phyloP scores from a whole-genome alignment of 2,888 invertebrate genomes.

The Noctua janthina region DNA sequence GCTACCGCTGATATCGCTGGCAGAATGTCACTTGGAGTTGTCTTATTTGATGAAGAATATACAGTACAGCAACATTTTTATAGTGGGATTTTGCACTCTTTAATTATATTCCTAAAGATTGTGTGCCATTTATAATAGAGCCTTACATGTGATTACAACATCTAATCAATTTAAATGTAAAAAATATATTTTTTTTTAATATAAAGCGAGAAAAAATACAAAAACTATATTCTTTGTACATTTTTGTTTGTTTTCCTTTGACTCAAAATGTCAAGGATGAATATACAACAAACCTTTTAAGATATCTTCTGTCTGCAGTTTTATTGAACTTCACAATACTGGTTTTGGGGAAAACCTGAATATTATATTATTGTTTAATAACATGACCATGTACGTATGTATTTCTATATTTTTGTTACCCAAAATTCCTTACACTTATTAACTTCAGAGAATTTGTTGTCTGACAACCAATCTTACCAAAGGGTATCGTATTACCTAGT shows the following conservation, averaged over 20 bases:
- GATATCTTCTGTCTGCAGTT: conserved; percentile 6
- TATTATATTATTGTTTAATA: background rate
- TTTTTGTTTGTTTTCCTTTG: conserved; percentile 18
- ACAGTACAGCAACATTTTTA: no score
- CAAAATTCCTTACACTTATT: background rate
- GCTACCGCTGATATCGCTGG: no score
- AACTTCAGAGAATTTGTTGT: background rate
- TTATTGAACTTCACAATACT: background rate
- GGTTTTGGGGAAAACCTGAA: conserved; percentile 30
- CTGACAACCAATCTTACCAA: no score
- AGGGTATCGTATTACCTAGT: no score
- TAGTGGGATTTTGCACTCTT: background rate
- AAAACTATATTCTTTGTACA: background rate
- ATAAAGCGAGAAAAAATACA: background rate
- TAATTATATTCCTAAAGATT: no score
- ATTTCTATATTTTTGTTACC: background rate
- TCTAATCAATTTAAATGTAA: background rate
- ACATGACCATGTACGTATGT: background rate
- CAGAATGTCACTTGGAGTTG: background rate
- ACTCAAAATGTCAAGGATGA: conserved; percentile 35
- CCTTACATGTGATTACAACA: background rate
- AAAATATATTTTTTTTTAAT: background rate
- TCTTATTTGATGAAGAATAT: background rate
- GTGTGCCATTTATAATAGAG: no score
- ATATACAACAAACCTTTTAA: conserved; percentile 9